phyloP scores from a whole-genome alignment of 2,113 vertebrate species.

The Gasterosteus aculeatus region DNA sequence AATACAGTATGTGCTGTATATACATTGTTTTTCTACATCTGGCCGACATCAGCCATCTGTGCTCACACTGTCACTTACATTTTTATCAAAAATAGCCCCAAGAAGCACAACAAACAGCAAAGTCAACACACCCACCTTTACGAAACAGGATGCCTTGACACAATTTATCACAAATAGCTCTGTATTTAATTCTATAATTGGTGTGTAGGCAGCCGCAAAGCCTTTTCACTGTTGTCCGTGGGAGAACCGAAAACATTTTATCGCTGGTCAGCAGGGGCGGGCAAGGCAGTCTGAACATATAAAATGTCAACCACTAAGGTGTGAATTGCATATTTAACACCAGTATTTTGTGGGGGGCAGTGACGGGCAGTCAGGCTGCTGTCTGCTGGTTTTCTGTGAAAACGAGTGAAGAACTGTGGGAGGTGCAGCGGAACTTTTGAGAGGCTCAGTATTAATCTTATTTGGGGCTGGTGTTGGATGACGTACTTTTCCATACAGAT shows the following conservation, averaged over 20 bases:
- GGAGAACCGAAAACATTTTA: slow-evolving; percentile 10
- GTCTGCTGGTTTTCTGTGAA: neutral
- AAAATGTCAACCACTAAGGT: slow-evolving; percentile 25
- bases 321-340: slow-evolving; percentile 32
- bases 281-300: neutral
- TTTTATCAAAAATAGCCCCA: slow-evolving; percentile 1
- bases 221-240: neutral
- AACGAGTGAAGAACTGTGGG: slow-evolving; percentile 26
- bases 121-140: neutral
- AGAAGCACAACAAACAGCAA: neutral
- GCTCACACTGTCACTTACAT: neutral
- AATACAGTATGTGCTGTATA: neutral
- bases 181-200: neutral
- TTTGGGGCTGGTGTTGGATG: slow-evolving; percentile 61
- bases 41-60: neutral
- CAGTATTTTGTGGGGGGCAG: slow-evolving; percentile 8
- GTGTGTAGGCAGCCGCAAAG: neutral
- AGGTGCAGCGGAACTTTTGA: slow-evolving; percentile 10
- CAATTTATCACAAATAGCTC: slow-evolving; percentile 15
- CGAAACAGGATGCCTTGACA: slow-evolving; percentile 15
- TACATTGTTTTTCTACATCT: slow-evolving; percentile 1
- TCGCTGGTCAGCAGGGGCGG: neutral
- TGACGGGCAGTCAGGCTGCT: neutral
- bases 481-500: slow-evolving; percentile 2
- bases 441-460: slow-evolving; percentile 59